Conservation (phyloP, 2,113 vertebrate genomes). For the Ictalurus punctatus region DNA sequence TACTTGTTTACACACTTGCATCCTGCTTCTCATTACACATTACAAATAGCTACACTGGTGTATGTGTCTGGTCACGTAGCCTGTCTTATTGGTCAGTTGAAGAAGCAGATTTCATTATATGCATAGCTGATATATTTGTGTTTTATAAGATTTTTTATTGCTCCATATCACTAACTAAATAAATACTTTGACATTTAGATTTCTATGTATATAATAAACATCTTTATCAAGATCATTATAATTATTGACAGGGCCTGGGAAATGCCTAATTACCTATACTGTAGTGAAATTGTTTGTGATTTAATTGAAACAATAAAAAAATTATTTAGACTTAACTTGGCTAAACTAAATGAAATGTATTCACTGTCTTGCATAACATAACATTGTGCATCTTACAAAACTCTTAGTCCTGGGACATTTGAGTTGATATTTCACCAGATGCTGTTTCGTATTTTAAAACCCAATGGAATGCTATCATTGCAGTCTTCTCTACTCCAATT, state of each 20-base stretch:
- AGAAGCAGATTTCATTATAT: not conserved
- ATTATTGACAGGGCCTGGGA: not conserved
- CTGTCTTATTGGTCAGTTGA: not conserved
- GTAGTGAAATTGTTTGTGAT: not conserved
- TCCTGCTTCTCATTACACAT: not conserved
- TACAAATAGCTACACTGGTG: not conserved
- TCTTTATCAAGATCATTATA: not conserved
- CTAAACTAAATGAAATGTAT: not conserved
- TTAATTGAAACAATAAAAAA: not conserved
- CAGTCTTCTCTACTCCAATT: not conserved
- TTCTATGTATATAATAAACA: not conserved
- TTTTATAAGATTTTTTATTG: not conserved
- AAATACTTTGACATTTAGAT: not conserved
- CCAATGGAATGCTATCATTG: not conserved
- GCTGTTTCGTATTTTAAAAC: too few species aligned
- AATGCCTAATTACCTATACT: not conserved
- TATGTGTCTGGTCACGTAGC: not conserved
- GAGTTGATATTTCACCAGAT: not conserved
- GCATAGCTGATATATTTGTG: not conserved
- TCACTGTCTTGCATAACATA: not conserved
- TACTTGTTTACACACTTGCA: constrained; percentile 1
- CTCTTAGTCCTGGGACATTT: not conserved
- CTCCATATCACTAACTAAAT: not conserved
- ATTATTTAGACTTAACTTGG: not conserved
- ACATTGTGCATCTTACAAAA: not conserved